Evolutionary conservation across 2,113 vertebrate genomes (phyloP), one percentile per base, ranked within the genome.

Genomic region (Petroica traversi): DNA sequence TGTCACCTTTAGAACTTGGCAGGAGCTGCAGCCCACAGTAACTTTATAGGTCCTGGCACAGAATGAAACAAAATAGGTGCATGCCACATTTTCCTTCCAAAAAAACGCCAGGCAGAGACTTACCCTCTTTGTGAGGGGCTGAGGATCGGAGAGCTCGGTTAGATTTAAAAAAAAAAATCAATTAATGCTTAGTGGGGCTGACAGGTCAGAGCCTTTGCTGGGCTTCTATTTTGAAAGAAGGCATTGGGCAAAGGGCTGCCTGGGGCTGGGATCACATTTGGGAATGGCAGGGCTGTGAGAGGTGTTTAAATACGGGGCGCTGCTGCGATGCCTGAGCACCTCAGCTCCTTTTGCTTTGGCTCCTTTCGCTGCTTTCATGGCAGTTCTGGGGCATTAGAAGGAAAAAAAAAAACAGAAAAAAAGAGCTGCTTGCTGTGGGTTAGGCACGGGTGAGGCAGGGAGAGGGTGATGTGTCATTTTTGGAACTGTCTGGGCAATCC

Each of bases 51-150:
- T 78, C 91, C 93, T 77, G 85, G 97, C 93, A 97, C 63, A 26
- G 91, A 95, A 96, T 97, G 89, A 95, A 95, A 97, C 89, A 72
- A 95, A 97, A 95, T 96, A 97, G 96, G 96, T 97, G 95, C 93
- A 95, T 94, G 96, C 95, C 94, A 94, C 92, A 57, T 96, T 97
- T 96, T 95, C 90, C 73, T 94, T 91, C 92, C 73, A 93, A 94
- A 95, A 91, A 96, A 96, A 89, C 41, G 55, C 93, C 67, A n/a
- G 82, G 34, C 67, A 89, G 80, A 94, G 93, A 93, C 93, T 96
- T 86, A 7, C 92, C 88, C 75, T 59, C 92, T 97, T 97, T 97
- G 96, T 96, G 48, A 94, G 92, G 58, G 92, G 68, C 75, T 77
- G 88, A 55, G 57, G 19, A 90, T 77, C 88, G 29, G 75, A 51